phyloP scores from a whole-genome alignment of 2,888 invertebrate species.

The Lordiphosa andalusiaca region DNA sequence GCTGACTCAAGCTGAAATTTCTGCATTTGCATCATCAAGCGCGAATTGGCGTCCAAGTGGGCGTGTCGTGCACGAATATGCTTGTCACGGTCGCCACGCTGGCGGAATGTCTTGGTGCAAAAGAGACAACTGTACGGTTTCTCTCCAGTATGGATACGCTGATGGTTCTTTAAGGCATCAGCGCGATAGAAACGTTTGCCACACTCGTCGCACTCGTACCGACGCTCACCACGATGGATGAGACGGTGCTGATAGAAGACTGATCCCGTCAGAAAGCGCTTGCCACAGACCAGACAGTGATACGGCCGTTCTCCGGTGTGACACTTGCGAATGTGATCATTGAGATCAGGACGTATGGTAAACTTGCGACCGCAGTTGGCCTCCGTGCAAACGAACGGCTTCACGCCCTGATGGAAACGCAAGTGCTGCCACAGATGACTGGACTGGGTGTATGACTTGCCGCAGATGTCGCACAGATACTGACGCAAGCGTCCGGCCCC shows the following conservation, averaged over 20 bases:
- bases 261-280: slow-evolving; percentile 84
- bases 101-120: slow-evolving; percentile 82
- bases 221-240: slow-evolving; percentile 84
- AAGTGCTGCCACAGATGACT: slow-evolving; percentile 85
- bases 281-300: slow-evolving; percentile 83
- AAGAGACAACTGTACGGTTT: slow-evolving; percentile 82
- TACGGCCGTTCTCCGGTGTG: slow-evolving; percentile 85
- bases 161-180: slow-evolving; percentile 84
- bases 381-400: slow-evolving; percentile 84
- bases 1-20: slow-evolving; percentile 77
- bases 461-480: slow-evolving; percentile 84
- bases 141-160: slow-evolving; percentile 84
- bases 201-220: slow-evolving; percentile 85
- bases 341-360: slow-evolving; percentile 84
- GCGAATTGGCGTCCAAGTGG: slow-evolving; percentile 77
- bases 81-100: slow-evolving; percentile 83
- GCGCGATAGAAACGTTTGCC: slow-evolving; percentile 84
- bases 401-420: slow-evolving; percentile 85
- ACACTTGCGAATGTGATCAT: slow-evolving; percentile 84
- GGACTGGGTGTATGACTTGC: slow-evolving; percentile 84
- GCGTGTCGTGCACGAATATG: slow-evolving; percentile 82
- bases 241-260: slow-evolving; percentile 85
- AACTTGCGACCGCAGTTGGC: slow-evolving; percentile 84
- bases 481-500: slow-evolving; percentile 76
- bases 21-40: slow-evolving; percentile 79